Evolutionary conservation across 2,113 vertebrate genomes (phyloP), one percentile per base, ranked within the genome.

Genomic region (Ceyx margarethae): DNA sequence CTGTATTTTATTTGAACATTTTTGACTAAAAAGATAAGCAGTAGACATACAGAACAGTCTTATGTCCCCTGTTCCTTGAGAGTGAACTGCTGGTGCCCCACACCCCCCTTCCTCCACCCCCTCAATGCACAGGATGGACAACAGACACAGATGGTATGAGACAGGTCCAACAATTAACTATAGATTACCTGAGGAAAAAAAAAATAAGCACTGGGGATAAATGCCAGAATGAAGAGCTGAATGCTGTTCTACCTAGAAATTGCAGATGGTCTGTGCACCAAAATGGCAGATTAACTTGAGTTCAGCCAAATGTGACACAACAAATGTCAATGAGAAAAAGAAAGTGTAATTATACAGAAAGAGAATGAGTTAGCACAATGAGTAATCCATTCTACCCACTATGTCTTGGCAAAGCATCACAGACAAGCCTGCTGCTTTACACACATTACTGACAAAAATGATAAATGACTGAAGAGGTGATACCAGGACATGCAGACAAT

Each of bases 31-130:
- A 78, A 31, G 43, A 62, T 35, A 53, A 81, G 35, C 43, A 81
- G 22, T 1, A 81, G 35, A 51, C 21, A 87, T 9, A 66, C 15
- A 57, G 40, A 93, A 77, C 12, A 20, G 17, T 10, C 10, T 26
- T 64, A 78, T 28, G 72, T 40, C 7, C 54, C 21, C 40, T 2
- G 2, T 71, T 76, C 31, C 73, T 66, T 60, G 61, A 71, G 15
- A 64, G 45, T 18, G 31, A 78, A 65, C 16, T 28, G 28, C 17
- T 56, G 43, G 48, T 51, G 50, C 25, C 6, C 15, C 40, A 35
- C 21, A 15, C 20, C 13, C 14, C 20, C 4, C 4, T 14, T 1
- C 8, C 35, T 9, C 13, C 21, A 2, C 20, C 17, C 8, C 8
- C 0, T 0, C n/a, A 74, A 42, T 26, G 68, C 43, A 21, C 11